Evolutionary conservation across 1,140 invertebrate species (phyloP), one percentile per base, ranked within the genome.

Genomic region (Zelostemma sp.): DNA sequence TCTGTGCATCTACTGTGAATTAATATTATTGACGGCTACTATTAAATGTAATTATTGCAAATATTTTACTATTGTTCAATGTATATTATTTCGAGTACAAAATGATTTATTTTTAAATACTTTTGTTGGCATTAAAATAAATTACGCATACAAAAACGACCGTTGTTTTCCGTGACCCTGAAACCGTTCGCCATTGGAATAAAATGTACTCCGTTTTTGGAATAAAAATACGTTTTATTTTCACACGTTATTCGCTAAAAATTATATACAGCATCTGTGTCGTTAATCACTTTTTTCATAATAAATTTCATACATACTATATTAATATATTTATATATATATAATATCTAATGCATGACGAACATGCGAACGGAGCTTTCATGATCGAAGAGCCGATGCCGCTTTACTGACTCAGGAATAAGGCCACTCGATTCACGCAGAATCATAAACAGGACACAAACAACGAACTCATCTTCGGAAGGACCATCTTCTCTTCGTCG

Each of bases 141-240:
- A 19, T 11, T 9, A 46, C 15, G 19, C 11, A 41, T 8, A 15
- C 11, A 18, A 46, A 19, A 19, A 18, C 11, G 5, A 11, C n/a
- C 18, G 16, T 46, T 19, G 18, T 46, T 46, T 46, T 4, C 8
- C 8, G 8, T 46, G 4, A 46, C 4, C 43, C 43, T 43, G 25
- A 28, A 28, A 28, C 8, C 25, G 8, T 8, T 3, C 3, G 8
- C 3, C 3, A 28, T 8, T 28, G 3, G 14, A 15, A 4, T 11
- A 19, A 18, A 46, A 21, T 46, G 18, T 19, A 18, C 2, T 2
- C 35, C 18, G 18, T 15, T 33, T 31, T 45, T 83, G 82, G 84
- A 85, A 85, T 85, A 85, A 85, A 85, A 85, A 85, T 85, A 85
- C 83, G 80, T 77, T 85, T 85, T 85, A 84, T 85, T 85, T 85